Conservation (phyloP, 2,797 vertebrate species). For the Aulostomus chinensis region DNA sequence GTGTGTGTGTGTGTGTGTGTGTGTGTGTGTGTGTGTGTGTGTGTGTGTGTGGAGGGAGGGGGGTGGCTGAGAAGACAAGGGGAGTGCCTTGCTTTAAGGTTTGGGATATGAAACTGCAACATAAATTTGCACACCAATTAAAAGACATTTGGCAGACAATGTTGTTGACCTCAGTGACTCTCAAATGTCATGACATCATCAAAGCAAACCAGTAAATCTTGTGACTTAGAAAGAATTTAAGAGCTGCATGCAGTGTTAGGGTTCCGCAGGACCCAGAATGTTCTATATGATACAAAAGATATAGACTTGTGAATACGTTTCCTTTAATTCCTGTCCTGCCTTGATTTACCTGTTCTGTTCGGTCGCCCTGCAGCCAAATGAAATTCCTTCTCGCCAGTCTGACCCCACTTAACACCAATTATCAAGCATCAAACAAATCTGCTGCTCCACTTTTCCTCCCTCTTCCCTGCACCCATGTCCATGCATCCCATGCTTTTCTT, state of each 20-base stretch:
- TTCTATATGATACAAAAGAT: too few relatives aligned
- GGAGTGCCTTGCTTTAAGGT: neutral
- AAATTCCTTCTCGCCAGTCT: constrained; percentile 31
- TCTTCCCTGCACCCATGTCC: neutral
- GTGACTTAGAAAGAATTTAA: too few relatives aligned
- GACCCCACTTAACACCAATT: constrained; percentile 47
- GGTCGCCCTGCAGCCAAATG: constrained; percentile 18
- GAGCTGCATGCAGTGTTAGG: neutral
- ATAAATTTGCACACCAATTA: too few relatives aligned
- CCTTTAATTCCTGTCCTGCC: constrained; percentile 11
- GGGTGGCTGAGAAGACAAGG: constrained; percentile 1
- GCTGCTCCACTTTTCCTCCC: neutral
- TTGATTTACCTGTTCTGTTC: constrained; percentile 29
- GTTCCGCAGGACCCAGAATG: too few relatives aligned
- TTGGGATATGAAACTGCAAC: neutral
- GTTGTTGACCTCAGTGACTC: neutral
- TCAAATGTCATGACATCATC: neutral
- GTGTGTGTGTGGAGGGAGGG: neutral
- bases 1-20: constrained; percentile 2
- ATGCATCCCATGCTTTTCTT: neutral
- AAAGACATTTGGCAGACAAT: too few relatives aligned
- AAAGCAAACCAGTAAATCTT: too few relatives aligned
- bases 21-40: constrained; percentile 3
- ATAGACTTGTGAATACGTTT: constrained; percentile 2
- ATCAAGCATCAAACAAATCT: constrained; percentile 32